Conservation (phyloP, 2,797 vertebrate species). For the Anableps anableps region DNA sequence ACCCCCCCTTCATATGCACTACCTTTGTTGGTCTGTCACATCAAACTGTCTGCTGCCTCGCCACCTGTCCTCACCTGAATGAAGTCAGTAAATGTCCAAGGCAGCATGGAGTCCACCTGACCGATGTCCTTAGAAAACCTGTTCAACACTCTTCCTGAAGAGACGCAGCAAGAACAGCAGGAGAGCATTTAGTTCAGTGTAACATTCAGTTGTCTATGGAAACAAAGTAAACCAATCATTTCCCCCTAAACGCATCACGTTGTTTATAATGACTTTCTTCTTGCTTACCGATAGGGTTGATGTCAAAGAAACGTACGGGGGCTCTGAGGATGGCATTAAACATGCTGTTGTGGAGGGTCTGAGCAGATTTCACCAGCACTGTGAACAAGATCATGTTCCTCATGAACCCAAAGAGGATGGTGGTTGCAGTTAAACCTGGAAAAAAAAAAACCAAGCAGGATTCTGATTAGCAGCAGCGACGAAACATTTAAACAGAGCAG, state of each 20-base stretch:
- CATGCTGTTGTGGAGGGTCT: slow-evolving; percentile 86
- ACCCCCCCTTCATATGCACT: no score
- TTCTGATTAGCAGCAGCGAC: background rate
- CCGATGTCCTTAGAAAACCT: slow-evolving; percentile 94
- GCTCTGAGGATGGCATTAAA: slow-evolving; percentile 76
- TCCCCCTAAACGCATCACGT: no score
- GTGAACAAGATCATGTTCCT: slow-evolving; percentile 86
- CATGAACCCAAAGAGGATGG: slow-evolving; percentile 85
- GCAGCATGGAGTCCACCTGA: slow-evolving; percentile 88
- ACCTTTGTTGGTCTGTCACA: no score
- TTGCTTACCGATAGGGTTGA: slow-evolving; percentile 81
- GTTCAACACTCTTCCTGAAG: slow-evolving; percentile 77
- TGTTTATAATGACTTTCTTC: background rate
- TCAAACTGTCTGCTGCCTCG: no score
- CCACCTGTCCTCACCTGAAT: slow-evolving; percentile 85
- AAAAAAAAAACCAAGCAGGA: background rate
- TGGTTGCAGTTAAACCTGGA: slow-evolving; percentile 86
- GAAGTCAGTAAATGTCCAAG: slow-evolving; percentile 88
- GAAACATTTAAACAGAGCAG: background rate
- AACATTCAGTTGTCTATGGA: background rate
- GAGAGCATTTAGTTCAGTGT: background rate
- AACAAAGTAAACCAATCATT: no score
- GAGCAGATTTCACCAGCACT: slow-evolving; percentile 85
- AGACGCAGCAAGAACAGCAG: background rate
- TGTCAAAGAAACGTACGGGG: slow-evolving; percentile 79